Base-by-base conservation (phyloP, 2,888 invertebrate species). In the Eucera pruinosa region DNA sequence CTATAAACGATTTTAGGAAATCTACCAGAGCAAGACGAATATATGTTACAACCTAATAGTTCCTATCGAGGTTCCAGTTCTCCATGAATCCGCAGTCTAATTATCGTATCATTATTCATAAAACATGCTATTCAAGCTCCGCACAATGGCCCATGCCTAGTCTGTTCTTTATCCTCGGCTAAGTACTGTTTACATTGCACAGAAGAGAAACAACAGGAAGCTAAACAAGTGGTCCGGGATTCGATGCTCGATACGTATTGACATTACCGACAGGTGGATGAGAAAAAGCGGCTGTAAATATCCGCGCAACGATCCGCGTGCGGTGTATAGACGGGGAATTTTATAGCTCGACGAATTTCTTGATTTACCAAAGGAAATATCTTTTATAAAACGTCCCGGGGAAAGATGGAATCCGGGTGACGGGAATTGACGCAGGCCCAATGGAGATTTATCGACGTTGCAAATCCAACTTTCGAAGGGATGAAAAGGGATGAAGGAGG, bases 391-490 rank as follows among this genome's bases (percentile, higher is more conserved):
- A 62, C 61, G 58, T 20, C 23, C 25, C 58, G 23, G 9, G 55
- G 50, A 61, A 62, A 78, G 76, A 70, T 52, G 69, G 61, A 76
- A 70, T 70, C 64, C 58, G 50, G 43, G 65, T 66, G 70, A 66
- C 61, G 61, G 65, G 58, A 76, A 78, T 76, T 52, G 65, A 70
- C 61, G 65, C 41, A n/a, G 64, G 43, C 55, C 30, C 65, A 60
- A 69, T 66, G 58, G 55, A 74, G 71, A 77, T 83, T 83, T 82
- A 77, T 82, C 67, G 80, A 20, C 45, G 55, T 52, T 67, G 72
- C 72, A 78, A 80, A 73, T 75, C 64, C 39, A 33, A 41, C 50
- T 15, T 5, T 39, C 27, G 50, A 27, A n/a, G n/a, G 36, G 25
- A 13, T 13, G 9, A 4, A 1, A 20, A 33, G 13, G 20, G 18